Conservation (phyloP, 2,888 invertebrate species). For the Auanema sp. region DNA sequence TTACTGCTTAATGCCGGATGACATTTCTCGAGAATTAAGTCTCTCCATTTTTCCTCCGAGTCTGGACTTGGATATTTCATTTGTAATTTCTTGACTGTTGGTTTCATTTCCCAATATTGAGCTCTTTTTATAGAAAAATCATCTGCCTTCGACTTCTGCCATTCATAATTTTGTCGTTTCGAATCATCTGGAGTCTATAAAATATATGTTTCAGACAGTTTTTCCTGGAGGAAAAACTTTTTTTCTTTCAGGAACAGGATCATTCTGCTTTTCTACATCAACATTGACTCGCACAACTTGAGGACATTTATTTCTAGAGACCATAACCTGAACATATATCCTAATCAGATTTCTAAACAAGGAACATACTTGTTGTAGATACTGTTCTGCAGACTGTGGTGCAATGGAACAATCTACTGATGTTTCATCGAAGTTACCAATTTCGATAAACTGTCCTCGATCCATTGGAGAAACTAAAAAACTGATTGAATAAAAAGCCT, state of each 20-base stretch:
- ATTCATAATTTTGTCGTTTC: slow-evolving; percentile 21
- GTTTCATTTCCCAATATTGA: slow-evolving; percentile 4
- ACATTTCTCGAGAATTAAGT: slow-evolving; percentile 32
- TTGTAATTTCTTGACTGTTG: slow-evolving; percentile 1
- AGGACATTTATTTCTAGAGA: slow-evolving; percentile 8
- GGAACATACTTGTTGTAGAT: slow-evolving; percentile 21
- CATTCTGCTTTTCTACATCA: background rate
- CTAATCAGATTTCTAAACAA: background rate
- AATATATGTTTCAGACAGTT: slow-evolving; percentile 1
- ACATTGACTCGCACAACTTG: slow-evolving; percentile 7
- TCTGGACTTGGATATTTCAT: slow-evolving; percentile 15
- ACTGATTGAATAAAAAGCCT: no score
- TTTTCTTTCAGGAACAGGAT: background rate
- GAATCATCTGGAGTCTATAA: slow-evolving; percentile 12
- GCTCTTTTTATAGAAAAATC: slow-evolving; percentile 26
- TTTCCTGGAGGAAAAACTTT: slow-evolving; percentile 1
- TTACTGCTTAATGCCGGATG: slow-evolving; percentile 21
- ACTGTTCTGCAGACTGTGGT: slow-evolving; percentile 24
- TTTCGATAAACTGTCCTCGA: slow-evolving; percentile 13
- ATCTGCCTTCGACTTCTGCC: slow-evolving; percentile 24
- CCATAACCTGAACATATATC: background rate
- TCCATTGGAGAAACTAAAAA: no score
- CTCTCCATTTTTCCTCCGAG: slow-evolving; percentile 30
- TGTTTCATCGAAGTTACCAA: slow-evolving; percentile 17
- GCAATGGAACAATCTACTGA: slow-evolving; percentile 16